Percentiles rank a stretch among this genome's conserved stretches.
Conservation (phyloP, 2,797 vertebrate genomes). For the Heterohyrax brucei region DNA sequence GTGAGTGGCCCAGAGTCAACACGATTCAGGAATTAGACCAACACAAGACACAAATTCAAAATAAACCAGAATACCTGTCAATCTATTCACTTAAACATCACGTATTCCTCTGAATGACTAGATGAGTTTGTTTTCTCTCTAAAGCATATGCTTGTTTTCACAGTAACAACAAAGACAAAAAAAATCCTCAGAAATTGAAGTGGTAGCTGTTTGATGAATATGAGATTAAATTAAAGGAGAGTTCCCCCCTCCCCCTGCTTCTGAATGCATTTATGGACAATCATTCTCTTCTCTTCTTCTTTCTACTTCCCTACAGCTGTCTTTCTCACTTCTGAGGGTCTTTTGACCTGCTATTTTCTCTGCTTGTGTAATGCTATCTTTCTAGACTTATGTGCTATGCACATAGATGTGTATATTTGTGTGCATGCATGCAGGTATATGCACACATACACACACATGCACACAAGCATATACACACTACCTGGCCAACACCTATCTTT, state of each 20-base stretch:
- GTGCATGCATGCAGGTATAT: not conserved
- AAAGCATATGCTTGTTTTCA: not conserved
- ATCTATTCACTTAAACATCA: not conserved
- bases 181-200: not conserved
- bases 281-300: not conserved
- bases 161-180: not conserved
- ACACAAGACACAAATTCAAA: not conserved
- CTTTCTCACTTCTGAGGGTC: not conserved
- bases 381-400: not conserved
- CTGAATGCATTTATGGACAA: not conserved
- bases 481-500: not conserved
- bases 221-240: not conserved
- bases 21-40: not conserved
- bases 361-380: not conserved
- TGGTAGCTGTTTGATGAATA: not conserved
- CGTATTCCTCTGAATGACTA: not conserved
- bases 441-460: too few relatives aligned
- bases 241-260: not conserved
- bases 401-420: not conserved
- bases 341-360: slow-evolving; percentile 18
- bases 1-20: not conserved
- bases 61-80: not conserved
- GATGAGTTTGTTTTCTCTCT: not conserved
- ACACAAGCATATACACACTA: not conserved
- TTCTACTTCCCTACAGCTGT: not conserved